Conservation (phyloP, 2,797 vertebrate genomes). For the Leucoraja ocellata region DNA sequence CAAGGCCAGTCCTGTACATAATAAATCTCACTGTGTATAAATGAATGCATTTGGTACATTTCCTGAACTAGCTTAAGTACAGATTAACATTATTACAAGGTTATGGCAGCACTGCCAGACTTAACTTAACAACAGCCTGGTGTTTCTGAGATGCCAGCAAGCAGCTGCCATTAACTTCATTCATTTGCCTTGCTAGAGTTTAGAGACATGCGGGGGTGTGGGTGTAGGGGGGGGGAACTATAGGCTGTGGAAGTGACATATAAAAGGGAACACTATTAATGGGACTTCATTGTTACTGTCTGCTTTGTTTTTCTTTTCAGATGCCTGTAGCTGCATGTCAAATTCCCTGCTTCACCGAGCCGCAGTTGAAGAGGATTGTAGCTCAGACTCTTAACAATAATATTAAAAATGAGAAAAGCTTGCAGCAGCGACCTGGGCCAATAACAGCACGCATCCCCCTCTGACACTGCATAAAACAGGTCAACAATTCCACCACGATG, state of each 20-base stretch:
- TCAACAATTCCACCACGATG: background rate
- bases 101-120: background rate
- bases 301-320: background rate
- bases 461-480: background rate
- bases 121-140: background rate
- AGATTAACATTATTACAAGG: background rate
- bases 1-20: background rate
- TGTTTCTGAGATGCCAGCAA: background rate
- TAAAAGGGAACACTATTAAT: background rate
- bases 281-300: background rate
- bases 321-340: background rate
- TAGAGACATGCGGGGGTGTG: background rate
- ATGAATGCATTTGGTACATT: background rate
- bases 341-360: background rate
- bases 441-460: background rate
- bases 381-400: background rate
- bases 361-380: background rate
- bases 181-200: conserved; percentile 16
- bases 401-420: background rate
- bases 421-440: background rate
- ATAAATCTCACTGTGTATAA: background rate
- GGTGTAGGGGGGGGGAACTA: background rate
- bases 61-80: background rate
- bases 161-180: background rate
- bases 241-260: background rate